These are phyloP conservation scores for Apis dorsata DNA, from an alignment of 1,140 invertebrate species.

Conservation along the genomic window DNA sequence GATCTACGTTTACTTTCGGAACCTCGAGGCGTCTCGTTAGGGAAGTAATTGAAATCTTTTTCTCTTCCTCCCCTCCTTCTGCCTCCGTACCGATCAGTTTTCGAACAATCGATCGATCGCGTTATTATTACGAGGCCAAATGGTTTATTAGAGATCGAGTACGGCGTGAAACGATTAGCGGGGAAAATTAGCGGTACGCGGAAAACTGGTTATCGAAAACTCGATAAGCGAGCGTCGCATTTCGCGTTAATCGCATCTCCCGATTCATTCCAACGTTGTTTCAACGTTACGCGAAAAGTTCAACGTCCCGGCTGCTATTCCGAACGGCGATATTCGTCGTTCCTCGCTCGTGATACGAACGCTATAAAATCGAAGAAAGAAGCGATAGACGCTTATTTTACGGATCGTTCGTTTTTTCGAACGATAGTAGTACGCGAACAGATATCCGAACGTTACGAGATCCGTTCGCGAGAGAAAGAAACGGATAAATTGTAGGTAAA, in stretches of 20 bases:
- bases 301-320: not conserved
- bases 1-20: slow-evolving; percentile 23
- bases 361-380: slow-evolving; percentile 45
- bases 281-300: slow-evolving; percentile 12
- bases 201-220: slow-evolving; percentile 32
- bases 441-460: slow-evolving; percentile 18
- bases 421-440: slow-evolving; percentile 13
- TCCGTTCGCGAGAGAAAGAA: not conserved
- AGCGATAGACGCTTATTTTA: slow-evolving; percentile 50
- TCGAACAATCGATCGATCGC: slow-evolving; percentile 35
- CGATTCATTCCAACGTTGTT: not conserved
- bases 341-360: not conserved
- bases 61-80: not conserved
- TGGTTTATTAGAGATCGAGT: slow-evolving; percentile 3
- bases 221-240: not conserved
- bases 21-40: slow-evolving; percentile 37
- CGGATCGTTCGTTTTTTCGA: slow-evolving; percentile 40
- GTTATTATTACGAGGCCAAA: slow-evolving; percentile 20
- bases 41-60: slow-evolving; percentile 38
- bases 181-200: not conserved
- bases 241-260: not conserved
- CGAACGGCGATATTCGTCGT: not conserved
- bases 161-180: slow-evolving; percentile 10
- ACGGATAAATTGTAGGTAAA: not conserved
- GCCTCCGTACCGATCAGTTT: no score